phyloP scores from a whole-genome alignment of 2,888 invertebrate species.

The Lomographa bimaculata region DNA sequence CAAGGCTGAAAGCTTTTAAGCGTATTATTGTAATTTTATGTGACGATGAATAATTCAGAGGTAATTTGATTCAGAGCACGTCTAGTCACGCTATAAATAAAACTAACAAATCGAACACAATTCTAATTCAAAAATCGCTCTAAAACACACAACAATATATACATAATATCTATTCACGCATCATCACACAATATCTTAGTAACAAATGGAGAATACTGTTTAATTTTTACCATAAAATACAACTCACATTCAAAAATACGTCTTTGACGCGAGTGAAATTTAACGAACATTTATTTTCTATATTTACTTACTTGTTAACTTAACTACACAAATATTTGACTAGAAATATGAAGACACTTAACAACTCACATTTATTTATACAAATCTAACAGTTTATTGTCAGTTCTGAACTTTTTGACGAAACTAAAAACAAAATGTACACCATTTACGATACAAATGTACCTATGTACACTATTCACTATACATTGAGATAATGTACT shows the following conservation, averaged over 20 bases:
- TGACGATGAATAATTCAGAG: slow-evolving; percentile 37
- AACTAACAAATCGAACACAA: neutral
- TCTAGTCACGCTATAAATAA: slow-evolving; percentile 2
- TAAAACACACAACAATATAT: too few relatives aligned
- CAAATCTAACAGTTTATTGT: slow-evolving; percentile 77
- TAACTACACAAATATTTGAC: slow-evolving; percentile 30
- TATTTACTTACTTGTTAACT: slow-evolving; percentile 8
- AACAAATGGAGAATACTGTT: too few relatives aligned
- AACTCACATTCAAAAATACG: slow-evolving; percentile 7
- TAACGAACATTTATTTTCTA: neutral
- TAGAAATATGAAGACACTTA: slow-evolving; percentile 70
- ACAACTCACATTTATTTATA: slow-evolving; percentile 54
- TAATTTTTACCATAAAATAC: neutral
- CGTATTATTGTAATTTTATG: slow-evolving; percentile 48
- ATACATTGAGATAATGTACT: slow-evolving; percentile 52
- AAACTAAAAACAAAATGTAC: slow-evolving; percentile 50
- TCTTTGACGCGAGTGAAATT: slow-evolving; percentile 12
- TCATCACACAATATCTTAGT: slow-evolving; percentile 41
- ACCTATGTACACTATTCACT: slow-evolving; percentile 37
- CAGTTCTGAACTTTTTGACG: slow-evolving; percentile 76
- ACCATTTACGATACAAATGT: too few relatives aligned
- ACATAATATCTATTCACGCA: slow-evolving; percentile 13
- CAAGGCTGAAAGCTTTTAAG: slow-evolving; percentile 74
- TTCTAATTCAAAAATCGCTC: too few relatives aligned
- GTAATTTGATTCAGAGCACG: slow-evolving; percentile 12